phyloP scores from a whole-genome alignment of 2,113 vertebrate genomes.

The Tylochromis polylepis region DNA sequence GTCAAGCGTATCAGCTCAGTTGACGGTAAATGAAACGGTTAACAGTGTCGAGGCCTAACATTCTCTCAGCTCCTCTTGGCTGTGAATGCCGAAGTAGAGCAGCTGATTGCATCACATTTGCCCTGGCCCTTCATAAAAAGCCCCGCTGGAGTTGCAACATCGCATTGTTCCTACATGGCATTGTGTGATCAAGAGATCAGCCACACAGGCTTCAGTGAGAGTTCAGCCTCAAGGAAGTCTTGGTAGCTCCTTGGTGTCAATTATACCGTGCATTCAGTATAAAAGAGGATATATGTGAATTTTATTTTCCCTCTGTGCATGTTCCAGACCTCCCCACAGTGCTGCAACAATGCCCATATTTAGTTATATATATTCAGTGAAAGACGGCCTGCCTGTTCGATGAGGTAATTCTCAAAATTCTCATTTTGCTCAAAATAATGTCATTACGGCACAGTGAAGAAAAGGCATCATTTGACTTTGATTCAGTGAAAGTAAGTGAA shows the following conservation, averaged over 20 bases:
- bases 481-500: neutral
- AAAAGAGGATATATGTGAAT: neutral
- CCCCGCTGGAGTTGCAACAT: neutral
- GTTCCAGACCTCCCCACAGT: neutral
- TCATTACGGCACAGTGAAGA: neutral
- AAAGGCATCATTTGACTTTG: neutral
- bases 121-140: neutral
- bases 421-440: neutral
- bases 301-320: neutral
- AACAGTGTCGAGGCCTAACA: neutral
- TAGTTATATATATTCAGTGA: neutral
- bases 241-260: neutral
- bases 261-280: neutral
- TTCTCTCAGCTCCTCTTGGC: neutral
- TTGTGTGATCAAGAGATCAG: neutral
- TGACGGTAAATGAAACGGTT: slow-evolving; percentile 2
- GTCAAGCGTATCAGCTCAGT: neutral
- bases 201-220: neutral
- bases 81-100: neutral
- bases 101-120: neutral
- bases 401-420: neutral
- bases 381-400: neutral
- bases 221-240: neutral
- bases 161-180: neutral
- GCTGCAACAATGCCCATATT: neutral